These are phyloP conservation scores for Barypeithes pellucidus DNA, from an alignment of 2,888 invertebrate species.

Conservation along the genomic window DNA sequence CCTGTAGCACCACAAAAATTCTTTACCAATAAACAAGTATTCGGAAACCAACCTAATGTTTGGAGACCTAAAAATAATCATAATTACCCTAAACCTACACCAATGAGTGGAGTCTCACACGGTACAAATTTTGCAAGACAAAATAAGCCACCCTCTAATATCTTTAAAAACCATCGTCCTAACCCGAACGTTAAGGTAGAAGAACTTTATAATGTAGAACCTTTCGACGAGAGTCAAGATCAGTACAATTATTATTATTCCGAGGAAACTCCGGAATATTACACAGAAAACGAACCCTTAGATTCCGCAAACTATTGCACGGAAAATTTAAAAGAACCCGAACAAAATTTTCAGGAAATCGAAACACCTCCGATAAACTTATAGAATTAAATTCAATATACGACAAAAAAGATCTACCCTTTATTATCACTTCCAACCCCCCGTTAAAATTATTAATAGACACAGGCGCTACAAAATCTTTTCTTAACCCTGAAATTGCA, in stretches of 20 bases:
- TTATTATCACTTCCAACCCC: neutral
- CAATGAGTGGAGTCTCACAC: neutral
- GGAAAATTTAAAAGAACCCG: neutral
- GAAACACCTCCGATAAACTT: neutral
- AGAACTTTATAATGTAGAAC: slow-evolving; percentile 6
- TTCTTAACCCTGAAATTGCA: slow-evolving; percentile 23
- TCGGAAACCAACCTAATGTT: neutral
- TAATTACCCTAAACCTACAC: neutral
- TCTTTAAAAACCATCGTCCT: neutral
- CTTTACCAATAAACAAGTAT: slow-evolving; percentile 1
- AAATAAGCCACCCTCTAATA: neutral
- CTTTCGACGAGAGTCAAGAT: neutral
- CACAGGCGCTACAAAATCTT: slow-evolving; percentile 13
- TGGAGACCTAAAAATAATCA: neutral
- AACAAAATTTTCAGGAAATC: neutral
- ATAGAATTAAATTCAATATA: slow-evolving; percentile 24
- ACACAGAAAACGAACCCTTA: neutral
- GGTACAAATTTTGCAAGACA: slow-evolving; percentile 1
- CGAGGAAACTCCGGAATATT: neutral
- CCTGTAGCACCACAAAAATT: neutral
- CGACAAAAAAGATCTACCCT: slow-evolving; percentile 23
- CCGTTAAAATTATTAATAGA: slow-evolving; percentile 29
- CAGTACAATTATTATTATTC: neutral
- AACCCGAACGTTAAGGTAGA: neutral
- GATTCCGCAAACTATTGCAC: too few relatives aligned